These are phyloP conservation scores for Lamprologus speciosus DNA, from an alignment of 2,113 vertebrate genomes.

Conservation along the genomic window DNA sequence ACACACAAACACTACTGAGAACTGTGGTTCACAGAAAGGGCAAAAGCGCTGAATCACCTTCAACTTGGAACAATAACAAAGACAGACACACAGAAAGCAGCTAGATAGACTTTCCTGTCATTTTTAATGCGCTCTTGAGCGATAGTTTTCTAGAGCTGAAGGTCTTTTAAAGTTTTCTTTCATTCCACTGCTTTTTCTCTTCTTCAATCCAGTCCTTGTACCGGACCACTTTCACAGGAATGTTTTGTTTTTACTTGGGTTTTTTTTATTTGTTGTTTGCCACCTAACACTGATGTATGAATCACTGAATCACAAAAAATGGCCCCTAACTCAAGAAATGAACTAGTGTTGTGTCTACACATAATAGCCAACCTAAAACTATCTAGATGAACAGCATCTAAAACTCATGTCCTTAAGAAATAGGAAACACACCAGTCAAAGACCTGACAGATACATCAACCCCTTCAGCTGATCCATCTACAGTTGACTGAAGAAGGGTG, in stretches of 20 bases:
- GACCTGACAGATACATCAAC: not conserved
- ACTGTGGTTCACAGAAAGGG: conserved; percentile 4
- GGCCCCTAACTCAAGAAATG: not conserved
- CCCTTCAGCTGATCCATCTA: not conserved
- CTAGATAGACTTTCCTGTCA: not conserved
- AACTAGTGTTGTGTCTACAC: not conserved
- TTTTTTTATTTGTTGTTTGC: not conserved
- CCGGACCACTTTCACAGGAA: not conserved
- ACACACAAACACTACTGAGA: not conserved
- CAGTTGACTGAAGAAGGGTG: not conserved
- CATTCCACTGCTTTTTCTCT: not conserved
- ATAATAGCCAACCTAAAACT: rapidly evolving
- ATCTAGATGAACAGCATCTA: not conserved
- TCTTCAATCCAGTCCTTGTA: not conserved
- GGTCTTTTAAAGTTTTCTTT: not conserved
- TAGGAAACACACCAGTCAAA: not conserved
- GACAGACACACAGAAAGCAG: not conserved
- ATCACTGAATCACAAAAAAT: not conserved
- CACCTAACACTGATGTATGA: not conserved
- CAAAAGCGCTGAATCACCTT: conserved; percentile 1
- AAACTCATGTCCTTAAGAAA: not conserved
- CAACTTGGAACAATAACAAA: not conserved
- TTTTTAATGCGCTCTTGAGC: not conserved
- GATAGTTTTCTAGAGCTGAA: not conserved
- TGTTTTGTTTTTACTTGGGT: rapidly evolving